phyloP scores from a whole-genome alignment of 2,113 vertebrate species.

The Sapajus apella region DNA sequence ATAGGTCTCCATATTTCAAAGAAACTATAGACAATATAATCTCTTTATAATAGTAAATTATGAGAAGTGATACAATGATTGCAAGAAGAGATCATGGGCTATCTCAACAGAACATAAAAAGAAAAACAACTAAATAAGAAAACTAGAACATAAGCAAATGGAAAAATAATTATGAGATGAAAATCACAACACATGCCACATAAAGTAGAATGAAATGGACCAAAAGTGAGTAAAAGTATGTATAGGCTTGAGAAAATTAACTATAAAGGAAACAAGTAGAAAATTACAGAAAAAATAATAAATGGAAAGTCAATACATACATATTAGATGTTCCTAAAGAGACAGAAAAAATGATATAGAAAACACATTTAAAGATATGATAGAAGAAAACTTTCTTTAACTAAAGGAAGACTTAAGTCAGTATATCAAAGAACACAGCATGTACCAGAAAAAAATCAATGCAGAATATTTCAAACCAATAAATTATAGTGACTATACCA shows the following conservation, averaged over 20 bases:
- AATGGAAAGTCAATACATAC: background rate
- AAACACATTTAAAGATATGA: slow-evolving; percentile 41
- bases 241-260: slow-evolving; percentile 13
- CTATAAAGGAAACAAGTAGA: background rate
- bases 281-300: slow-evolving; percentile 26
- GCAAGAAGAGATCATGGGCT: background rate
- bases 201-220: background rate
- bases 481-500: background rate
- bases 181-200: background rate
- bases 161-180: background rate
- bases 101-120: background rate
- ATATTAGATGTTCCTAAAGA: background rate
- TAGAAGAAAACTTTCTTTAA: background rate
- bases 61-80: background rate
- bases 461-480: background rate
- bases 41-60: background rate
- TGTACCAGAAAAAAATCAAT: background rate
- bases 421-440: background rate
- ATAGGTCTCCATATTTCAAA: background rate
- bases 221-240: background rate
- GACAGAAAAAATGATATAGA: background rate
- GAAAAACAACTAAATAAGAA: background rate
- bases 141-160: background rate
- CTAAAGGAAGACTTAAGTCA: background rate
- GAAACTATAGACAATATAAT: background rate